phyloP scores from a whole-genome alignment of 2,888 invertebrate species.

The Chymomyza procnemis region DNA sequence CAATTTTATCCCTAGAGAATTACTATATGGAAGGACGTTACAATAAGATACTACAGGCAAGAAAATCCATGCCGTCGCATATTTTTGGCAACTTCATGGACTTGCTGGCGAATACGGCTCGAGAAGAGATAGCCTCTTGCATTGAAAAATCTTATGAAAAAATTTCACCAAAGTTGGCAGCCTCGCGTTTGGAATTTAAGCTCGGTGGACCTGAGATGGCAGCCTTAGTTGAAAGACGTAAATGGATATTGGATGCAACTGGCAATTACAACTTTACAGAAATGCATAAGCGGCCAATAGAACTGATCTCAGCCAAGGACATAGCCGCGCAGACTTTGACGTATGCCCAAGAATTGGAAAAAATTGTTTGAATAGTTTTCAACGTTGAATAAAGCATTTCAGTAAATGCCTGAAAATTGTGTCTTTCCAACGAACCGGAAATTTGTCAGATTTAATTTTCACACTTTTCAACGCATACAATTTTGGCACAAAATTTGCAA shows the following conservation, averaged over 20 bases:
- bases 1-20: slow-evolving; percentile 54
- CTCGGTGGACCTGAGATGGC: slow-evolving; percentile 33
- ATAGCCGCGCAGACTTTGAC: slow-evolving; percentile 51
- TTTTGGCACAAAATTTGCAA: slow-evolving; percentile 33
- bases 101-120: slow-evolving; percentile 46
- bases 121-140: slow-evolving; percentile 62
- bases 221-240: slow-evolving; percentile 36
- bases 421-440: slow-evolving; percentile 34
- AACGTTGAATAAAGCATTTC: slow-evolving; percentile 33
- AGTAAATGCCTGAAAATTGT: slow-evolving; percentile 50
- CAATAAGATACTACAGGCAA: slow-evolving; percentile 58
- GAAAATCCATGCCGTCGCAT: slow-evolving; percentile 56
- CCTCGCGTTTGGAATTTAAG: slow-evolving; percentile 51
- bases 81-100: slow-evolving; percentile 59
- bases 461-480: slow-evolving; percentile 49
- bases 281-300: slow-evolving; percentile 33
- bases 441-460: slow-evolving; percentile 72
- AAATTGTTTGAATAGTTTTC: slow-evolving; percentile 53
- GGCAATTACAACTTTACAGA: slow-evolving; percentile 48
- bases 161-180: slow-evolving; percentile 50
- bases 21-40: slow-evolving; percentile 64
- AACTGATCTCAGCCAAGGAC: slow-evolving; percentile 49
- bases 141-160: slow-evolving; percentile 54
- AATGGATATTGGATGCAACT: slow-evolving; percentile 45
- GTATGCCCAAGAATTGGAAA: slow-evolving; percentile 63